phyloP scores from a whole-genome alignment of 2,113 vertebrate species.

The Scartelaos histophorus region DNA sequence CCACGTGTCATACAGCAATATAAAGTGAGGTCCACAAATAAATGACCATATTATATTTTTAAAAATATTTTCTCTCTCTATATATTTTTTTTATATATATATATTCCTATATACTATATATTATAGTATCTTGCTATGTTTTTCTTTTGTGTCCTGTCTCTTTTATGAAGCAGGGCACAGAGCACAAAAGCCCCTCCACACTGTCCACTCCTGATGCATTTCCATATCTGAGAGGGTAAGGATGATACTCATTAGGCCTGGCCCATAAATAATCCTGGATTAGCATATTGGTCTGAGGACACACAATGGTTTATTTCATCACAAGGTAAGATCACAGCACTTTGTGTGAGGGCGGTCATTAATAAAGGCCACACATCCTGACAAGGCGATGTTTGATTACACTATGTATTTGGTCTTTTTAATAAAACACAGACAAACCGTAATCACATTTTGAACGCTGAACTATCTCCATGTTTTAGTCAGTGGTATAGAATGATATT shows the following conservation, averaged over 20 bases:
- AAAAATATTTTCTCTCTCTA: not conserved
- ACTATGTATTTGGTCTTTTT: conserved; percentile 30
- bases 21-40: not conserved
- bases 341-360: conserved; percentile 60
- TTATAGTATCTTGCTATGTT: not conserved
- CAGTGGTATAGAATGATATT: conserved; percentile 16
- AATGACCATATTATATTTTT: not conserved
- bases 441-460: conserved; percentile 24
- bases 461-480: conserved; percentile 9
- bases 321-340: conserved; percentile 34
- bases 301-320: conserved; percentile 72
- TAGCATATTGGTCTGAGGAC: conserved; percentile 68
- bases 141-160: conserved; percentile 24
- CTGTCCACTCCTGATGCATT: conserved; percentile 60
- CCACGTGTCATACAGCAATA: not conserved
- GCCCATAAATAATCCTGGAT: conserved; percentile 73
- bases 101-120: too few relatives aligned
- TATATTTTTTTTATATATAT: too few relatives aligned
- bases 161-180: conserved; percentile 26
- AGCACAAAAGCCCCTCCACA: conserved; percentile 53
- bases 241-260: conserved; percentile 64
- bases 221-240: conserved; percentile 69
- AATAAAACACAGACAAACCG: conserved; percentile 16
- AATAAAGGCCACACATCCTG: conserved; percentile 57
- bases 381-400: conserved; percentile 37